phyloP scores from a whole-genome alignment of 2,113 vertebrate species.

The Conger conger region DNA sequence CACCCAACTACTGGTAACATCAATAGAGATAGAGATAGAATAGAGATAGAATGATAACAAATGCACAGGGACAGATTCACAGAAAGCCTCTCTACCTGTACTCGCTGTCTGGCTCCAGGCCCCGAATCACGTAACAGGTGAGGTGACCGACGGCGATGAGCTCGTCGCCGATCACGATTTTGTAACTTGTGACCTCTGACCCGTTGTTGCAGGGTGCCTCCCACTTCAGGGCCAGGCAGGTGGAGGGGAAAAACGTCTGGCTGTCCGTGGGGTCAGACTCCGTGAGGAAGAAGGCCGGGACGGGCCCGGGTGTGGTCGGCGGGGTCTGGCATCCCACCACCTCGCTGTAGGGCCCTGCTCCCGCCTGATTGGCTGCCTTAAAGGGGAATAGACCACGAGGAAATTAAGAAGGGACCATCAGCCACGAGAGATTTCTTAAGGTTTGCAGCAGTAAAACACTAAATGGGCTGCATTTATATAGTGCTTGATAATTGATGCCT shows the following conservation, averaged over 20 bases:
- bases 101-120: conserved; percentile 87
- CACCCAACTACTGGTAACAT: too few relatives aligned
- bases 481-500: too few relatives aligned
- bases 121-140: conserved; percentile 72
- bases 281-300: conserved; percentile 74
- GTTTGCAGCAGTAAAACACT: background rate
- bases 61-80: background rate
- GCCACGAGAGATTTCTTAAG: background rate
- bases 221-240: conserved; percentile 90
- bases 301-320: conserved; percentile 75
- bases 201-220: conserved; percentile 91
- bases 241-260: conserved; percentile 71
- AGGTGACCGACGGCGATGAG: conserved; percentile 73
- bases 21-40: background rate
- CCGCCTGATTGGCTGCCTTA: conserved; percentile 90
- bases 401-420: background rate
- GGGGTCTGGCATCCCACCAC: conserved; percentile 83
- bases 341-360: conserved; percentile 85
- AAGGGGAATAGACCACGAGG: background rate
- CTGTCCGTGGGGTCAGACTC: conserved; percentile 69
- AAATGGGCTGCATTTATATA: too few relatives aligned
- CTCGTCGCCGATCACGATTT: conserved; percentile 78
- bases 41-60: background rate
- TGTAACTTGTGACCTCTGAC: conserved; percentile 84
- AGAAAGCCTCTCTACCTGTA: conserved; percentile 77